Conservation (phyloP, 1,140 invertebrate species). For the Agrilus planipennis region DNA sequence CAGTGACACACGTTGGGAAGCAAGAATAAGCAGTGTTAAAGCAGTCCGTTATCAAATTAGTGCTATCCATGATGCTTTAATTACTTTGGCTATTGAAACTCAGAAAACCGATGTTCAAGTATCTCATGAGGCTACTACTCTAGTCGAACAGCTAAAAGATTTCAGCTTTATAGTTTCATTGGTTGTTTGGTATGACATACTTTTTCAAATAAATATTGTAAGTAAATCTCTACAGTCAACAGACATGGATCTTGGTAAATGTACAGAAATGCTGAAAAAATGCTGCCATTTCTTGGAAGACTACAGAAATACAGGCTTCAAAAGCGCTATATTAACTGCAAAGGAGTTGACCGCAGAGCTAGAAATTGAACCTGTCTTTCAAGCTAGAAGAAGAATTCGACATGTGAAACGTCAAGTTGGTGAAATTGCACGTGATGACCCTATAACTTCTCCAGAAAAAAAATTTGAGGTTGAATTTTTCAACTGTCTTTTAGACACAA, state of each 20-base stretch:
- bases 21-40: constrained; percentile 20
- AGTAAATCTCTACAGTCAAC: constrained; percentile 4
- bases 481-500: no score
- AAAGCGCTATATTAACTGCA: constrained; percentile 22
- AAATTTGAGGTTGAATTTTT: constrained; percentile 4
- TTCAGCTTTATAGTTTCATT: constrained; percentile 3
- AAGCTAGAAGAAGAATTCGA: no score
- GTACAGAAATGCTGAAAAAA: constrained; percentile 21
- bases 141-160: not conserved
- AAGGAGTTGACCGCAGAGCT: constrained; percentile 15
- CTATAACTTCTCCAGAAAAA: constrained; percentile 2
- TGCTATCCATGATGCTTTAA: constrained; percentile 14
- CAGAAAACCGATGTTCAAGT: no score
- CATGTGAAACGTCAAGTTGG: constrained; percentile 2
- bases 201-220: constrained; percentile 1
- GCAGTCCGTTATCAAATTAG: constrained; percentile 14
- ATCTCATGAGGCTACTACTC: not conserved
- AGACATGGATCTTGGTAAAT: constrained; percentile 23
- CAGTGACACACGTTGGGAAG: constrained; percentile 25
- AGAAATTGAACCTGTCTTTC: constrained; percentile 13
- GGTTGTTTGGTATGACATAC: not conserved
- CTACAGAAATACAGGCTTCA: no score
- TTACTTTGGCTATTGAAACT: not conserved
- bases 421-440: constrained; percentile 2
- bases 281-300: constrained; percentile 23